Percentiles rank a stretch among this genome's conserved stretches.
phyloP scores from a whole-genome alignment of 1,140 invertebrate species.

The Wasmannia auropunctata region DNA sequence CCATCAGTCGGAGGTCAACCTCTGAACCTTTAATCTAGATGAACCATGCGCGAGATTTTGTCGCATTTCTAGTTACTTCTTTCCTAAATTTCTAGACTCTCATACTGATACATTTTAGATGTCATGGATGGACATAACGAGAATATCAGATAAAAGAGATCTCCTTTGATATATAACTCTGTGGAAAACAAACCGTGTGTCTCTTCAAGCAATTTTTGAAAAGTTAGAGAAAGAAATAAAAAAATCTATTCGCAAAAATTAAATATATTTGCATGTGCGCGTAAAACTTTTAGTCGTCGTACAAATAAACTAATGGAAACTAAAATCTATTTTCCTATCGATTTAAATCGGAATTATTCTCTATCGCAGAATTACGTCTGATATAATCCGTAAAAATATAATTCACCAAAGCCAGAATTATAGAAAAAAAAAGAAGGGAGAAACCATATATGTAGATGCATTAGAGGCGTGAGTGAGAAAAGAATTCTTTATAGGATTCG shows the following conservation, averaged over 20 bases:
- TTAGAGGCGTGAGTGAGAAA: slow-evolving; percentile 10
- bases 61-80: slow-evolving; percentile 63
- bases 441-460: background rate
- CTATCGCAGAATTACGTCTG: background rate
- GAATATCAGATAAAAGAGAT: slow-evolving; percentile 41
- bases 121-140: slow-evolving; percentile 59
- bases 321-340: background rate
- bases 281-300: background rate
- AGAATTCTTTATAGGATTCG: slow-evolving; percentile 24
- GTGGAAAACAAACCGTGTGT: background rate
- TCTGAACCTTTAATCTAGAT: slow-evolving; percentile 65
- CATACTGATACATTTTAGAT: slow-evolving; percentile 17
- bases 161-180: slow-evolving; percentile 17
- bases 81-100: slow-evolving; percentile 69
- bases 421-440: background rate
- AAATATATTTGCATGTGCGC: background rate
- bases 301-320: background rate
- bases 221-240: no score
- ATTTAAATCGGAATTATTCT: background rate
- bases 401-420: slow-evolving; percentile 55
- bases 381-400: slow-evolving; percentile 68
- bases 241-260: background rate
- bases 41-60: slow-evolving; percentile 55
- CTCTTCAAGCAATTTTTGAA: background rate
- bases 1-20: slow-evolving; percentile 63